phyloP scores from a whole-genome alignment of 2,797 vertebrate species.

The Mionectes olivaceus region DNA sequence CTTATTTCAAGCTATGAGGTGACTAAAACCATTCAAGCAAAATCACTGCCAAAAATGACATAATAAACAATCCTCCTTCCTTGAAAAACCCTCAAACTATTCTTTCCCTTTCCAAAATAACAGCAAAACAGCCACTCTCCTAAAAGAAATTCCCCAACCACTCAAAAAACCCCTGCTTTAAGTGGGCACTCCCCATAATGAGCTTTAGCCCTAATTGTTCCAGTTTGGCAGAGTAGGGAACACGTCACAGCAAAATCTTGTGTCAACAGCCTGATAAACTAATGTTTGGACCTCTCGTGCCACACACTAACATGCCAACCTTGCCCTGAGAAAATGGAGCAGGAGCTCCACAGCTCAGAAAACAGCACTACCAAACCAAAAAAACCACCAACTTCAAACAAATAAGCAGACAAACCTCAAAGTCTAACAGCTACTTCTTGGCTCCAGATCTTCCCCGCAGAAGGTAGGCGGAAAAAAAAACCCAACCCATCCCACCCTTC shows the following conservation, averaged over 20 bases:
- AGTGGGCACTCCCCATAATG: neutral
- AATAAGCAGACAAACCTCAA: neutral
- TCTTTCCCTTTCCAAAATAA: neutral
- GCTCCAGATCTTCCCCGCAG: neutral
- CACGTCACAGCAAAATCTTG: neutral
- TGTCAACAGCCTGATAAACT: neutral
- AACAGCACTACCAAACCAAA: neutral
- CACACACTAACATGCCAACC: neutral
- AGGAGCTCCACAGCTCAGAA: neutral
- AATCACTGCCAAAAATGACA: neutral
- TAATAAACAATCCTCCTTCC: neutral
- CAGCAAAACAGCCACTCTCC: neutral
- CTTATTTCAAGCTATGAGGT: neutral
- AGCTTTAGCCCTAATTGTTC: neutral
- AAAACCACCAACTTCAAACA: neutral
- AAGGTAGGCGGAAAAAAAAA: neutral
- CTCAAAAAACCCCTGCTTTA: neutral
- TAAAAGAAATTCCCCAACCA: neutral
- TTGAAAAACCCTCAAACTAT: neutral
- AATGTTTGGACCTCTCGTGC: rapidly evolving
- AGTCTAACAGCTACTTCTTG: conserved; percentile 28
- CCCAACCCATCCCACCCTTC: neutral
- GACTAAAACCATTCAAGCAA: conserved; percentile 7
- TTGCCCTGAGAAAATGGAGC: neutral
- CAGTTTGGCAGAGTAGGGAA: neutral